Evolutionary conservation across 1,140 invertebrate species (phyloP).

Genomic region (Ceratosolen fusciceps): DNA sequence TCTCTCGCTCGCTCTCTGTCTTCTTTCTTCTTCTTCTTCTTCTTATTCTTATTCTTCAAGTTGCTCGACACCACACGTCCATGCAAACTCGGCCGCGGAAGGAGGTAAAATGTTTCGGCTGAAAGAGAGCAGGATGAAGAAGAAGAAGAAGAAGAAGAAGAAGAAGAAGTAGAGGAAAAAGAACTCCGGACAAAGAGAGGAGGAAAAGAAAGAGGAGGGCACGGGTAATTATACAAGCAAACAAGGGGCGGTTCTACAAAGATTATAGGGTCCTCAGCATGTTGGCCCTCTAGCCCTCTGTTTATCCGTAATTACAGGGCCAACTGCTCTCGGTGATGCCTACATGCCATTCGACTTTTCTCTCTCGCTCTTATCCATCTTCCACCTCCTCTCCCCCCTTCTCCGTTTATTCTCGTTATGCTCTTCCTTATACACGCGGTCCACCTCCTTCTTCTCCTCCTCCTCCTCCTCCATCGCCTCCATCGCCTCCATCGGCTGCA

Average conservation of each 20-base stretch:
- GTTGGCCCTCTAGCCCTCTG: slow-evolving; percentile 56
- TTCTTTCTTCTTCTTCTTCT: background rate
- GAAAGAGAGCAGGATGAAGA: slow-evolving; percentile 3
- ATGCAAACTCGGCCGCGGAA: slow-evolving; percentile 64
- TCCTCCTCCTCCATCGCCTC: no score
- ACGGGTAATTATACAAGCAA: slow-evolving; percentile 25
- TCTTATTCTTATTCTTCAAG: background rate
- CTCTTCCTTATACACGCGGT: background rate
- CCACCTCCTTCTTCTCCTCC: background rate
- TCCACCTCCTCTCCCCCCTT: background rate
- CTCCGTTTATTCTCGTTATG: slow-evolving; percentile 3
- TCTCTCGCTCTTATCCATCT: background rate
- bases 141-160: slow-evolving; percentile 11
- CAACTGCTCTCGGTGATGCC: slow-evolving; percentile 58
- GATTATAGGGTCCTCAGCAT: slow-evolving; percentile 64
- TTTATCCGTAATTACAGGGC: slow-evolving; percentile 67
- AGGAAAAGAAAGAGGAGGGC: slow-evolving; percentile 15
- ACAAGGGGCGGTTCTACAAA: slow-evolving; percentile 54
- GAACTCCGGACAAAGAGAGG: slow-evolving; percentile 1
- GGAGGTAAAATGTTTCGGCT: slow-evolving; percentile 49
- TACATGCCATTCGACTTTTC: slow-evolving; percentile 14
- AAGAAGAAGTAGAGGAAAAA: slow-evolving; percentile 15
- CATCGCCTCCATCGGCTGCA: no score
- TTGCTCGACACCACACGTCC: slow-evolving; percentile 53
- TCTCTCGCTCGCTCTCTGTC: slow-evolving; percentile 4